phyloP scores from a whole-genome alignment of 2,113 vertebrate genomes.

The Tachuris rubrigastra region DNA sequence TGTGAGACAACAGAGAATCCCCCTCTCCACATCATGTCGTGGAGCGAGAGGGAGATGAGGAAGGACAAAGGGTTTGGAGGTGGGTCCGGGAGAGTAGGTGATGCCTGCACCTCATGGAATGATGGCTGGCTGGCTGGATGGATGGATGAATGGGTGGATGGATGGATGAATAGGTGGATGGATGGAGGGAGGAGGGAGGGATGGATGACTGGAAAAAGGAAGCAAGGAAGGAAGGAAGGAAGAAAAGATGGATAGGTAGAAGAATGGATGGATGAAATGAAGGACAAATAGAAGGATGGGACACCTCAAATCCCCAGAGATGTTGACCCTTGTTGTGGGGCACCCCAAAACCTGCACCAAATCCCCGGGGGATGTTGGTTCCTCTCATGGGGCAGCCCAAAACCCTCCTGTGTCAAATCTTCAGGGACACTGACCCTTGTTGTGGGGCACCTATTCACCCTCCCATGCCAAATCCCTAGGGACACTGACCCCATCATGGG shows the following conservation, averaged over 20 bases:
- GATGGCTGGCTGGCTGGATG: fast-evolving
- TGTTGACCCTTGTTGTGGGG: not conserved
- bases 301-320: not conserved
- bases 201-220: too few species aligned
- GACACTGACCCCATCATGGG: fast-evolving
- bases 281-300: not conserved
- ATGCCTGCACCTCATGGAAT: not conserved
- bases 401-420: not conserved
- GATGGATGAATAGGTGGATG: too few species aligned
- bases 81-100: not conserved
- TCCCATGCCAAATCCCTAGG: not conserved
- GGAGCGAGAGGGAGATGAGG: not conserved
- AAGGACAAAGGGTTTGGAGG: not conserved
- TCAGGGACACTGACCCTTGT: fast-evolving
- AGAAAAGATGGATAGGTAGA: too few species aligned
- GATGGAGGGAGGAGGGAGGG: too few species aligned
- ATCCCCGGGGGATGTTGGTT: not conserved
- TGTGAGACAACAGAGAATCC: not conserved
- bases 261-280: not conserved
- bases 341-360: not conserved
- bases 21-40: fast-evolving
- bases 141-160: fast-evolving
- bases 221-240: too few species aligned
- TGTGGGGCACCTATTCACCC: not conserved
- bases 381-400: not conserved